Evolutionary conservation across 2,113 vertebrate genomes (phyloP), one percentile per base, ranked within the genome.

Genomic region (Seriola dumerili): DNA sequence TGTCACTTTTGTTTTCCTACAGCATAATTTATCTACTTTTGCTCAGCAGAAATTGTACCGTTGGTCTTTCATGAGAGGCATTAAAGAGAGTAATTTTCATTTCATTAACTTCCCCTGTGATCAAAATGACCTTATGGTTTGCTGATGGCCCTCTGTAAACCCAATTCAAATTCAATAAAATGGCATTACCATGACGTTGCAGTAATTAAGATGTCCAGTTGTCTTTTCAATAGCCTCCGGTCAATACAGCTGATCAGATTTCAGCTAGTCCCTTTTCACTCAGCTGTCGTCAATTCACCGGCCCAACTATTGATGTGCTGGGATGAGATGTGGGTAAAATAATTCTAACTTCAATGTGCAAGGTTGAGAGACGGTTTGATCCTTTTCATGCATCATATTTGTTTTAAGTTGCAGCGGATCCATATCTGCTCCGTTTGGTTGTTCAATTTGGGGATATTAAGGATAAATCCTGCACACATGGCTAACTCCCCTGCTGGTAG

Each of bases 181-280:
- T 42, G 52, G 13, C 71, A 72, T 85, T 66, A 73, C 42, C 17
- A 38, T 78, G 73, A 89, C n/a, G 14, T 29, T 67, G 85, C 86
- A 71, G 81, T 89, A 88, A 90, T 89, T 86, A 85, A 92, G 70
- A 89, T 58, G 12, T 68, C 61, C 67, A 78, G 76, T 62, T 84
- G 77, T 82, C 79, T 77, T 88, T 85, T 81, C 72, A 81, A 44
- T 87, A 84, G 83, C 78, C 16, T 71, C 21, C 10, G n/a, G 65
- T 94, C 88, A 85, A 88, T 93, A 88, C 23, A 46, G 40, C 70
- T 85, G 88, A 91, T 93, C 92, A 85, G 52, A 90, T 93, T 90
- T 87, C 77, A 72, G 68, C 62, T 10, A 29, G 72, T 72, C 73
- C 21, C 62, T 81, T 87, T 83, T 75, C 73, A 71, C 77, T 88